A percentile compares a stretch with the other conserved stretches of the same genome.
phyloP scores from a whole-genome alignment of 2,797 vertebrate genomes.

The Cyprinella venusta region DNA sequence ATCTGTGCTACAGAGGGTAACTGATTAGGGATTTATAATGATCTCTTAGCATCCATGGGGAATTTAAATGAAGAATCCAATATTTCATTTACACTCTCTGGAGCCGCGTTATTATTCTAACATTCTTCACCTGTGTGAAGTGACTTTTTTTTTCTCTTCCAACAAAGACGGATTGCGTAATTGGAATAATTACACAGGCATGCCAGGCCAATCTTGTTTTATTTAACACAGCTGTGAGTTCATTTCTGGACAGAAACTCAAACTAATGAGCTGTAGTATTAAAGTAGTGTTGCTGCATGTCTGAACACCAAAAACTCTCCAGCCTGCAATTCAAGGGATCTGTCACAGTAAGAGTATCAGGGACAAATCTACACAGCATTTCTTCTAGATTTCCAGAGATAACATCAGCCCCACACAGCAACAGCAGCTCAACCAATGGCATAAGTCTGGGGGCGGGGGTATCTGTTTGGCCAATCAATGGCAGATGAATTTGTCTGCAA shows the following conservation, averaged over 20 bases:
- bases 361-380: neutral
- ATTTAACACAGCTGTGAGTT: conserved; percentile 39
- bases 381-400: neutral
- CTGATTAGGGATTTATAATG: conserved; percentile 59
- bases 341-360: neutral
- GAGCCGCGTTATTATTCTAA: conserved; percentile 45
- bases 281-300: conserved; percentile 8
- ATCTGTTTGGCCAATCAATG: neutral
- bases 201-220: conserved; percentile 37
- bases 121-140: conserved; percentile 48
- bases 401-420: conserved; percentile 7
- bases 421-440: neutral
- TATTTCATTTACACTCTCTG: conserved; percentile 43
- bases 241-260: conserved; percentile 27
- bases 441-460: neutral
- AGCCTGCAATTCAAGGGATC: neutral
- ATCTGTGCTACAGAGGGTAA: conserved; percentile 41
- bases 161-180: conserved; percentile 40
- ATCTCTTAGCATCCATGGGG: conserved; percentile 52
- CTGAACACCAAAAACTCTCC: conserved; percentile 27
- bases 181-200: conserved; percentile 45
- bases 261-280: conserved; percentile 40
- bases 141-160: conserved; percentile 26
- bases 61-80: conserved; percentile 52
- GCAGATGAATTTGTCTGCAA: neutral